Percentiles rank a stretch among this genome's conserved stretches.
Evolutionary conservation across 2,888 invertebrate genomes (phyloP).

Genomic region (Acanthosoma haemorrhoidale): DNA sequence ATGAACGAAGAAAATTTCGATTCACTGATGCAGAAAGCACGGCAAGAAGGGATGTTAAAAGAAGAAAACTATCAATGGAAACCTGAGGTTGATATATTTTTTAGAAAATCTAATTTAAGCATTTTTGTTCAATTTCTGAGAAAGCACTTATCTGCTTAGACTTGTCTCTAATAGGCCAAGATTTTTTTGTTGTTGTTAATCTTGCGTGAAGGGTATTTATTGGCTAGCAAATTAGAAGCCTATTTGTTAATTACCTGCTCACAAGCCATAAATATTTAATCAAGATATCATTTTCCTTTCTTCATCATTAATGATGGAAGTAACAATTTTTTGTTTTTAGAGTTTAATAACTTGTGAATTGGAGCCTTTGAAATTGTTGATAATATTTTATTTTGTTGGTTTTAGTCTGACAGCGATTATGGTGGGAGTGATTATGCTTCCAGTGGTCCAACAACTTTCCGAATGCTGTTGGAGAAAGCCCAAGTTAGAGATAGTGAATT

Average conservation of each 20-base stretch:
- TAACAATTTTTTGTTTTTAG: background rate
- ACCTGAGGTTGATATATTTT: constrained; percentile 7
- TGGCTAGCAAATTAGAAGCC: no score
- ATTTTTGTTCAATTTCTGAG: no score
- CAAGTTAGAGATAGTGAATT: constrained; percentile 33
- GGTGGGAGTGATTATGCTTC: constrained; percentile 3
- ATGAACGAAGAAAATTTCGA: constrained; percentile 36
- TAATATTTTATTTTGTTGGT: background rate
- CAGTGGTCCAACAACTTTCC: constrained; percentile 26
- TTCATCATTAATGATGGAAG: background rate
- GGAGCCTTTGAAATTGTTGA: background rate
- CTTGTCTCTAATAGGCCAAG: no score
- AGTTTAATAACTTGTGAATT: background rate
- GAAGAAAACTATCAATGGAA: background rate
- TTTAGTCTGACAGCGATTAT: constrained; percentile 30
- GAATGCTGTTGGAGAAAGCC: constrained; percentile 33
- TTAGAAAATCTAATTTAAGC: no score
- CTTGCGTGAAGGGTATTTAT: no score
- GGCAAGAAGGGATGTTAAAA: constrained; percentile 24
- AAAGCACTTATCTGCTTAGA: no score
- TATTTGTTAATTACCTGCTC: no score
- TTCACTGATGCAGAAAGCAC: constrained; percentile 33
- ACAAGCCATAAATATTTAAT: background rate
- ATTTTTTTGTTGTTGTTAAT: no score
- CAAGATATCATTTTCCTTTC: background rate